Evolutionary conservation across 2,888 invertebrate genomes (phyloP), one percentile per base, ranked within the genome.

Genomic region (Falcaria lacertinaria): DNA sequence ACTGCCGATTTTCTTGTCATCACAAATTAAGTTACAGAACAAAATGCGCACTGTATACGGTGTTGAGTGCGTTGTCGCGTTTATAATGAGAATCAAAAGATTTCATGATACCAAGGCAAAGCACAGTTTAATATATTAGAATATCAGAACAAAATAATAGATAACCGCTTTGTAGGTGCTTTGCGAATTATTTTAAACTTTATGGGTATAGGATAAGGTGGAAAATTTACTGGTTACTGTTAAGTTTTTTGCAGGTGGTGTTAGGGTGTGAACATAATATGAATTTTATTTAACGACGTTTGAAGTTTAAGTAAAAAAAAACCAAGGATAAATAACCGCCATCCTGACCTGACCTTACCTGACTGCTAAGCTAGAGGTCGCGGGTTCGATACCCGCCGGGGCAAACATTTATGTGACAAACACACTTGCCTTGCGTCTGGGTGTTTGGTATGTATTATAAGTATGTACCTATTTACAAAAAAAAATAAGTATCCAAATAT

Each of bases 121-220:
- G 36, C 36, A 36, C 36, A 35, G 35, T 36, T 36, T 22, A 36
- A 36, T 36, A 36, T 36, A 36, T 37, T 37, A 37, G 37, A 37
- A 37, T 37, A 37, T 37, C 37, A 37, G 37, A 37, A 22, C 37
- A 22, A 37, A 15, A 16, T 37, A 37, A 37, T 37, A 37, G 37
- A 37, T 37, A 22, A 37, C 22, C 14, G 25, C 25, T 14, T 37
- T 15, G 37, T 37, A 22, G 25, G 8, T 8, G 14, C 25, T 22
- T 8, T 37, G 15, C 13, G 25, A 37, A 22, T 15, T 22, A 15
- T 15, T 37, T n/a, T 37, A 8, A 4, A 11, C 37, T 37, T 37
- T 37, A 25, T 22, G 19, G 5, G 16, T 1, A 17, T 8, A 15
- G 15, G 25, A 37, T 37, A 37, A 37, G 15, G 37, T 37, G 7